A percentile compares a stretch with the other conserved stretches of the same genome.
These are phyloP conservation scores for Rhagonycha fulva DNA, from an alignment of 2,888 invertebrate species.

Conservation along the genomic window DNA sequence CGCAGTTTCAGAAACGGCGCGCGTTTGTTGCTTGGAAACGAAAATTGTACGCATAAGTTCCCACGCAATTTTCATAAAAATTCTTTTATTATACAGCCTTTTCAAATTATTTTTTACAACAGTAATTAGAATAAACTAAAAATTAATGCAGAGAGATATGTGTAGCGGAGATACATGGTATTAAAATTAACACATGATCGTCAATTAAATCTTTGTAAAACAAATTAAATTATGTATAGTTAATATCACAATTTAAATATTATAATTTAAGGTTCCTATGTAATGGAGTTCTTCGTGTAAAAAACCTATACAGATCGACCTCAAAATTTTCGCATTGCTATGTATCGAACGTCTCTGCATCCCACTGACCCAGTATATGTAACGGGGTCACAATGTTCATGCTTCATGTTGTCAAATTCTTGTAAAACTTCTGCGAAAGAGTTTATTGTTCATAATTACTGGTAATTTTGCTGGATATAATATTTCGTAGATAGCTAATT, in stretches of 20 bases:
- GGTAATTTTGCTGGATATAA: not conserved
- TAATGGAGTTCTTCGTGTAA: not conserved
- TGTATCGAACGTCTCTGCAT: conserved; percentile 27
- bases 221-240: not conserved
- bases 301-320: not conserved
- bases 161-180: not conserved
- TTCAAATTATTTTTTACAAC: not conserved
- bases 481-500: not conserved
- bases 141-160: conserved; percentile 5
- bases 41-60: conserved; percentile 26
- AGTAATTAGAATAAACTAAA: not conserved
- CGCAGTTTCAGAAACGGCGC: conserved; percentile 39
- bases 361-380: conserved; percentile 31
- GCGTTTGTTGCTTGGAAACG: conserved; percentile 42
- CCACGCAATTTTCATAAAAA: conserved; percentile 14
- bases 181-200: not conserved
- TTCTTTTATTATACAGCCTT: not conserved
- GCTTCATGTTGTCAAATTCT: not conserved
- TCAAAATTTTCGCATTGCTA: conserved; percentile 21
- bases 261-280: not conserved
- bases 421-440: not conserved
- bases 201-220: not conserved
- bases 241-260: not conserved
- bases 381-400: conserved; percentile 13
- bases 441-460: not conserved